Conservation (phyloP, 2,888 invertebrate genomes). For the Amphipoea lucens region DNA sequence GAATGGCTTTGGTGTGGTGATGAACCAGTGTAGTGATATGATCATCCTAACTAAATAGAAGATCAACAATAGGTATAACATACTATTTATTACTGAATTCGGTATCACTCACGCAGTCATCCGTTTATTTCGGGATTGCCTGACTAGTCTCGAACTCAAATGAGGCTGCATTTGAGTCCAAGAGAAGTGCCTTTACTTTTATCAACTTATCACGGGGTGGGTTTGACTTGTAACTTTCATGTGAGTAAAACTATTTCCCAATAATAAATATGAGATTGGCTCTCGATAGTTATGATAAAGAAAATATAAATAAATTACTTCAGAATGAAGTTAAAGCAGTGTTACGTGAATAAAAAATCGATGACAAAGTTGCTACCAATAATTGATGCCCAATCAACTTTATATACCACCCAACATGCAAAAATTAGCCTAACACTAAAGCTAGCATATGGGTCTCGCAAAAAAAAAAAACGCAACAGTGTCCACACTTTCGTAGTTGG, state of each 20-base stretch:
- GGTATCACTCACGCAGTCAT: neutral
- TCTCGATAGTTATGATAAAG: neutral
- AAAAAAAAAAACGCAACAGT: conserved; percentile 57
- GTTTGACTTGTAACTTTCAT: too few relatives aligned
- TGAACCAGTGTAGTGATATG: neutral
- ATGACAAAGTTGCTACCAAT: neutral
- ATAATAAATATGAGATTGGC: neutral
- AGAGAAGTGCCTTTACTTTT: neutral
- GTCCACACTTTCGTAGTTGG: conserved; percentile 66
- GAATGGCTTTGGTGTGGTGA: neutral
- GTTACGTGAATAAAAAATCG: neutral
- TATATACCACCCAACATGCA: neutral
- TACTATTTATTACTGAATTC: neutral
- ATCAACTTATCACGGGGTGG: neutral
- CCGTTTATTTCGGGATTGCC: neutral
- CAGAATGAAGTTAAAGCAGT: neutral
- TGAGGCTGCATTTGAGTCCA: neutral
- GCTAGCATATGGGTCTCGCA: conserved; percentile 25
- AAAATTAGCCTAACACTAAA: neutral
- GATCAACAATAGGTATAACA: neutral
- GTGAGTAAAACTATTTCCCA: neutral
- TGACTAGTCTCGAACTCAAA: neutral
- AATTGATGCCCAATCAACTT: neutral
- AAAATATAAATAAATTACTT: neutral
- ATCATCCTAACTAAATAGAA: neutral